Evolutionary conservation across 2,888 invertebrate species (phyloP).

Genomic region (Tinea semifulvella): DNA sequence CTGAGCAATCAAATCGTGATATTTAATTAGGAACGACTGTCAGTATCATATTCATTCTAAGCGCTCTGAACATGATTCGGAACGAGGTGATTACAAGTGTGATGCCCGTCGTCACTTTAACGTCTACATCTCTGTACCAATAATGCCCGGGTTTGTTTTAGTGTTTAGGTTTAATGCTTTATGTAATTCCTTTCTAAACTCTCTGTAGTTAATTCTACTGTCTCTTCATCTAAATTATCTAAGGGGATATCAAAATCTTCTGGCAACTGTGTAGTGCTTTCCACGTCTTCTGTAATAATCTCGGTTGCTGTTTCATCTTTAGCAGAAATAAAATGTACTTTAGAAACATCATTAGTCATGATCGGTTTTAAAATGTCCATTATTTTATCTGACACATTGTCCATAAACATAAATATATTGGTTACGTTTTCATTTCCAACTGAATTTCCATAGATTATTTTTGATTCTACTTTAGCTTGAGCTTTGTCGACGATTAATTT

Average conservation of each 20-base stretch:
- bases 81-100: too few relatives aligned
- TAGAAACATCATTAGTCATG: background rate
- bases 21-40: too few relatives aligned
- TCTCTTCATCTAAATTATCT: background rate
- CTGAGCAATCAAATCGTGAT: too few relatives aligned
- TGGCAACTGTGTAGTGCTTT: background rate
- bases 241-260: background rate
- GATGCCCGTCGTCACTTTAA: too few relatives aligned
- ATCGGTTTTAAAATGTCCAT: conserved; percentile 12
- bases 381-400: conserved; percentile 8
- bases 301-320: background rate
- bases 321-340: background rate
- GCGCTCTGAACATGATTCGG: too few relatives aligned
- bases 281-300: too few relatives aligned
- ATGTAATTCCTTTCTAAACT: too few relatives aligned
- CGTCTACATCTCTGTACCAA: too few relatives aligned
- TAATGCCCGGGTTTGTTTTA: too few relatives aligned
- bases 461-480: conserved; percentile 22
- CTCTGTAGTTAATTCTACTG: background rate
- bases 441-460: conserved; percentile 32
- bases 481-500: too few relatives aligned
- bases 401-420: conserved; percentile 35
- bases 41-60: too few relatives aligned
- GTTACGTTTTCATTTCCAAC: conserved; percentile 36
- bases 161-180: too few relatives aligned